These are phyloP conservation scores for Strigamia crassipes DNA, from an alignment of 2,888 invertebrate species.

Conservation along the genomic window DNA sequence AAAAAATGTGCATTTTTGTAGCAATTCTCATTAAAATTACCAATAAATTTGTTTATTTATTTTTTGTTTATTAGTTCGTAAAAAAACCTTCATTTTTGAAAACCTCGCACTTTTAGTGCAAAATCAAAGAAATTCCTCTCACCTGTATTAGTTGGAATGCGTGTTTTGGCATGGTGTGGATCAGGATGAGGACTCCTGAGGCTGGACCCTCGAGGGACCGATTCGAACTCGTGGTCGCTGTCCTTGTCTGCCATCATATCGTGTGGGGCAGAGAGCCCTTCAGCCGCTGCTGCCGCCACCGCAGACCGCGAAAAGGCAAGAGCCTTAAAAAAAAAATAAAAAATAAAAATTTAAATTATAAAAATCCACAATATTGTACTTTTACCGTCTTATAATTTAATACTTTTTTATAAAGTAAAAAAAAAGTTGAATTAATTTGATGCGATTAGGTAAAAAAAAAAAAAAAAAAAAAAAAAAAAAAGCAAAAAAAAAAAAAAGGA, in stretches of 20 bases:
- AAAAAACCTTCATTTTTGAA: too few relatives aligned
- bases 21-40: too few relatives aligned
- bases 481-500: not conserved
- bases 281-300: constrained; percentile 26
- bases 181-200: constrained; percentile 45
- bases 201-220: constrained; percentile 43
- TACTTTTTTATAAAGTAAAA: not conserved
- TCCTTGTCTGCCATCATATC: constrained; percentile 47
- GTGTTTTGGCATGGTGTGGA: constrained; percentile 25
- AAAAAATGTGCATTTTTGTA: too few relatives aligned
- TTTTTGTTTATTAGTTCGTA: not conserved
- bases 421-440: not conserved
- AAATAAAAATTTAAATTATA: not conserved
- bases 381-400: too few relatives aligned
- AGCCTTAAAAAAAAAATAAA: constrained; percentile 33
- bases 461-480: not conserved
- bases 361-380: too few relatives aligned
- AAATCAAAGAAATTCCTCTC: not conserved
- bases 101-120: too few relatives aligned
- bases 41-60: too few relatives aligned
- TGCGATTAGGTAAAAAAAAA: not conserved
- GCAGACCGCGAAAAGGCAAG: constrained; percentile 46
- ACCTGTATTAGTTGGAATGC: constrained; percentile 42
- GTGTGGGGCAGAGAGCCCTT: constrained; percentile 41
- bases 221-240: constrained; percentile 46